Base-by-base conservation (phyloP, 2,888 invertebrate species). In the Cyaniris semiargus region DNA sequence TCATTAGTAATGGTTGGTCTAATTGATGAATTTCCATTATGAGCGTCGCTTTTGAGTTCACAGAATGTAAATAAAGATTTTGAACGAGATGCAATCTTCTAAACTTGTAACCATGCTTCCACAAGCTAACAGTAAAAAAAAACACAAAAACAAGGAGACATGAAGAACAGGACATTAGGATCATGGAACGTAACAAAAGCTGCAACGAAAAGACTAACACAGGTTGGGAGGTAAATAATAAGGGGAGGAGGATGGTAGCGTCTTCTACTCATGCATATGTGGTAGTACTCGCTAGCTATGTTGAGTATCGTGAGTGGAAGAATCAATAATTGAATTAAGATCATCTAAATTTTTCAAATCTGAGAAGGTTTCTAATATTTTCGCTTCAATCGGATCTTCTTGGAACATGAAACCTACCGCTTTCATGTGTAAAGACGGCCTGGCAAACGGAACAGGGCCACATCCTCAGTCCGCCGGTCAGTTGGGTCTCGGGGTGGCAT, bases 401-500 rank as follows among this genome's bases (percentile, higher is more conserved):
- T 44, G 27, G 44, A 72, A 66, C 53, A 75, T 34, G 77, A 77
- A 75, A 86, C 95, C 94, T 95, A 98, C 98, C 98, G 93, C 97
- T 97, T 95, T 98, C 98, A 90, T 98, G 98, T 75, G 98, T 98
- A 91, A 98, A 98, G 82, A 98, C 98, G 78, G 98, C 98, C 92
- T 98, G 98, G 89, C 98, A 98, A 81, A 98, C 98, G 81, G 98
- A 98, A 93, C 98, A 98, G 78, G 98, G 98, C 98, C 98, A 98
- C 98, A 98, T 98, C 89, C 98, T 95, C 82, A 98, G 95, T 83
- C 97, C 97, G 88, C 96, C 97, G 83, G 97, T 97, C 82, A 97
- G 95, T 89, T 97, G 97, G 77, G 98, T 97, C 94, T 98, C 98
- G 75, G 98, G 98, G 92, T 98, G 98, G 87, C 98, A 98, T 83